Base-by-base conservation (phyloP, 2,113 vertebrate genomes). In the Hydropotes inermis region DNA sequence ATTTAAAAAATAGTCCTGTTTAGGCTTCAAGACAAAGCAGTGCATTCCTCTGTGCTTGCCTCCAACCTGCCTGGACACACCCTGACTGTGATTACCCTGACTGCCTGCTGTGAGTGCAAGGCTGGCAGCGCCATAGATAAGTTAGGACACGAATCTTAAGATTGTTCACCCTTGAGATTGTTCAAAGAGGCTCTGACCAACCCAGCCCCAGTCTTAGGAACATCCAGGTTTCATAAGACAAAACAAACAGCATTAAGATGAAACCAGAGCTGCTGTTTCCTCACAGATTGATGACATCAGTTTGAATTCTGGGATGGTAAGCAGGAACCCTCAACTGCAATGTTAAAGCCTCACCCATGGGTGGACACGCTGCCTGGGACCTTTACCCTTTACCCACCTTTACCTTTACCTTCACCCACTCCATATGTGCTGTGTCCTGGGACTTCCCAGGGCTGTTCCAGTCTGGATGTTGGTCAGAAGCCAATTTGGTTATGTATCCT, bases 251-350 rank as follows among this genome's bases (percentile, higher is more conserved):
- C 30, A 8, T 64, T 0, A 64, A 33, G 30, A 33, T 64, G 30
- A 64, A 64, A 64, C 61, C 61, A 64, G 61, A 64, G 61, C 61
- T 64, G 30, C 30, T 33, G 16, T 61, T 33, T 33, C 0, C 60
- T 15, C 60, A 61, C 60, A 61, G 60, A 61, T 61, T 2, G 28
- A 30, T 61, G 60, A 61, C 30, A 61, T 7, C 28, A 61, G 28
- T 30, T 15, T 61, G 60, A 13, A 30, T 61, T 28, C 28, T 61
- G 28, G 60, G 60, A 61, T 30, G 60, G 30, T 61, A 61, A 61
- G 28, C 1, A 61, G 6, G 60, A 30, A 61, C 60, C 60, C 28
- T 0, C 1, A 15, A 61, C 60, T 30, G 60, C 0, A 15, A 3
- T 30, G 6, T 61, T 61, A 61, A 61, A 30, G 60, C 28, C 28